Base-by-base conservation (phyloP, 2,113 vertebrate species). In the Hassar affinis region DNA sequence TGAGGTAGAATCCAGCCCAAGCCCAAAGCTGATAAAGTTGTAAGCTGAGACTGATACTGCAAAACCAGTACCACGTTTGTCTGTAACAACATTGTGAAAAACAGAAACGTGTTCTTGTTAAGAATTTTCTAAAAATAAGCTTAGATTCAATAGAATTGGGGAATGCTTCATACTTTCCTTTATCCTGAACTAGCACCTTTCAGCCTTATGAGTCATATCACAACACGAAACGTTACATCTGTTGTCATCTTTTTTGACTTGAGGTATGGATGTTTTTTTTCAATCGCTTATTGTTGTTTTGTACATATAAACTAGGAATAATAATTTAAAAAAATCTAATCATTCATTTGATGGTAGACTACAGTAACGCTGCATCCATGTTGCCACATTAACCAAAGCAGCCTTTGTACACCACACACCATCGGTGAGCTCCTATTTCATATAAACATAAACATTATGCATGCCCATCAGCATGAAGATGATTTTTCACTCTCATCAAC, bases 61-160 rank as follows among this genome's bases (percentile, higher is more conserved):
- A 25, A 42, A 69, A 25, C 35, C 38, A 69, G n/a, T 38, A 66
- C 64, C 30, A 2, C 3, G 4, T 69, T 69, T 69, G 9, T 69
- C 20, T 25, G 12, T 69, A 25, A 45, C 20, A 22, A 42, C 10
- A 25, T 18, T 69, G 38, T 45, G 38, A 69, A 68, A 68, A 38
- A 38, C 7, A 68, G 38, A 69, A 11, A 15, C 17, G 11, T 49
- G 69, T 72, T 72, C 69, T 72, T 72, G 42, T 25, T 47, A n/a
- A 72, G 69, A 72, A 72, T 17, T 49, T 72, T 72, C 69, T 72
- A 72, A n/a, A 42, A 72, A 72, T 49, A 1, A 17, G 27, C 68
- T 25, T n/a, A n/a, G 25, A 49, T 47, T 49, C 69, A 72, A 49
- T 0, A 42, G 15, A 72, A n/a, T 45, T 72, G 4, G 22, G 66